Evolutionary conservation across 1,140 invertebrate species (phyloP).

Genomic region (Lerema accius): DNA sequence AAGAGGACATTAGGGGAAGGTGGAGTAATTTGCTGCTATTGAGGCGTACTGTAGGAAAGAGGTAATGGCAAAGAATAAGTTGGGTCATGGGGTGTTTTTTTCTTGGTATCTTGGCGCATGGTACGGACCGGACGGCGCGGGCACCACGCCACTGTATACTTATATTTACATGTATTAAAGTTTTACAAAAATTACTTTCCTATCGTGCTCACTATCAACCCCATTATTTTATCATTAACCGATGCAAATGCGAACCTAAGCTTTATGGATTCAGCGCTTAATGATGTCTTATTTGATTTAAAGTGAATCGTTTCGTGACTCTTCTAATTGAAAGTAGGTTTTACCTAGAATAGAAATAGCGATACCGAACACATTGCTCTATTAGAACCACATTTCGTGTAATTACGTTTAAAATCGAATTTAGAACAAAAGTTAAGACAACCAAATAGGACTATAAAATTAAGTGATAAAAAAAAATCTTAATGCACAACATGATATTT

Average conservation of each 20-base stretch:
- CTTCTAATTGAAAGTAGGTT: not conserved
- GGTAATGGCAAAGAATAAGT: conserved; percentile 54
- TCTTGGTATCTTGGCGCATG: conserved; percentile 65
- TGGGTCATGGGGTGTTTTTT: conserved; percentile 77
- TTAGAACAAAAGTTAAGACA: too few relatives aligned
- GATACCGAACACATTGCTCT: too few relatives aligned
- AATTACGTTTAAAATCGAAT: too few relatives aligned
- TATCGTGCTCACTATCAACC: conserved; percentile 75
- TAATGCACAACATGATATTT: too few relatives aligned
- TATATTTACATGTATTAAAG: conserved; percentile 55
- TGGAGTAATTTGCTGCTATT: conserved; percentile 57
- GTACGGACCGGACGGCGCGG: conserved; percentile 64
- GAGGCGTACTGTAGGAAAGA: conserved; percentile 43
- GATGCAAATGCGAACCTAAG: conserved; percentile 64
- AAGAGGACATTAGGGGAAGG: conserved; percentile 51
- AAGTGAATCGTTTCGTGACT: conserved; percentile 42
- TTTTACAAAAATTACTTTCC: conserved; percentile 80
- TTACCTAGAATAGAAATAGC: not conserved
- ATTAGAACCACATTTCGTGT: too few relatives aligned
- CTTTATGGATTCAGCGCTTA: conserved; percentile 56
- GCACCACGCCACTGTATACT: conserved; percentile 52
- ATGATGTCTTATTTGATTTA: conserved; percentile 45
- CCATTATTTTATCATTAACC: conserved; percentile 81
- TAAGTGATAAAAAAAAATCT: too few relatives aligned
- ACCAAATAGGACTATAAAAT: too few relatives aligned